These are phyloP conservation scores for Ormyrus labotus DNA, from an alignment of 2,888 invertebrate species.

Conservation along the genomic window DNA sequence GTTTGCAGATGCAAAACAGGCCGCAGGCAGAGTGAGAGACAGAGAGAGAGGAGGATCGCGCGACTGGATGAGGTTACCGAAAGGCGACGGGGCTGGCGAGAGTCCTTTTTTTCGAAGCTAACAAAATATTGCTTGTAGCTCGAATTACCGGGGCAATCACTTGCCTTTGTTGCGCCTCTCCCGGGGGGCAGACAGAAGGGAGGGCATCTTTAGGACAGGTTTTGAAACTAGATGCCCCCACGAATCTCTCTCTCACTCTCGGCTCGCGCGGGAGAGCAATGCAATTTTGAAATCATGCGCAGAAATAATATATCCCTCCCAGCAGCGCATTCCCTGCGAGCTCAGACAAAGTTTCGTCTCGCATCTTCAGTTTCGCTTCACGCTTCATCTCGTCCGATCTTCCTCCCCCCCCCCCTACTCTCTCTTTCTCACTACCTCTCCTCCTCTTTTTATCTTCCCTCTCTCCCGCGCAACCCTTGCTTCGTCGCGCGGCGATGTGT, in stretches of 20 bases:
- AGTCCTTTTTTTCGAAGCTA: neutral
- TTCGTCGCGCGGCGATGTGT: neutral
- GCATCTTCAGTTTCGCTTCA: slow-evolving; percentile 54
- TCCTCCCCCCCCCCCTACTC: neutral
- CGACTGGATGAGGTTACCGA: slow-evolving; percentile 34
- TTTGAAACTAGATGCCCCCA: slow-evolving; percentile 44
- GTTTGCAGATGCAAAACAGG: too few relatives aligned
- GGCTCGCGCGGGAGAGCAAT: slow-evolving; percentile 4
- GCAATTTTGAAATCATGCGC: slow-evolving; percentile 51
- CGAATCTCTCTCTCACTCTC: neutral
- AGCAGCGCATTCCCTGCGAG: slow-evolving; percentile 32
- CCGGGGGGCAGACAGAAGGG: neutral
- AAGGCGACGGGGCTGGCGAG: neutral
- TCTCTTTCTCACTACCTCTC: neutral
- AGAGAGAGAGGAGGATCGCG: neutral
- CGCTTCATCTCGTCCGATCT: slow-evolving; percentile 52
- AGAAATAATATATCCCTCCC: slow-evolving; percentile 47
- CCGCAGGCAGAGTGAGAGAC: too few relatives aligned
- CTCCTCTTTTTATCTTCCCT: neutral
- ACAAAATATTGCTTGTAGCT: slow-evolving; percentile 31
- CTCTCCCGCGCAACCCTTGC: neutral
- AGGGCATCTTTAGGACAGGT: neutral
- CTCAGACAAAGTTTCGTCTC: slow-evolving; percentile 55
- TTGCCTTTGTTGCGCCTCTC: slow-evolving; percentile 17
- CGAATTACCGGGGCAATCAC: slow-evolving; percentile 47